Conservation (phyloP, 2,888 invertebrate species). For the Horisme vitalbata region DNA sequence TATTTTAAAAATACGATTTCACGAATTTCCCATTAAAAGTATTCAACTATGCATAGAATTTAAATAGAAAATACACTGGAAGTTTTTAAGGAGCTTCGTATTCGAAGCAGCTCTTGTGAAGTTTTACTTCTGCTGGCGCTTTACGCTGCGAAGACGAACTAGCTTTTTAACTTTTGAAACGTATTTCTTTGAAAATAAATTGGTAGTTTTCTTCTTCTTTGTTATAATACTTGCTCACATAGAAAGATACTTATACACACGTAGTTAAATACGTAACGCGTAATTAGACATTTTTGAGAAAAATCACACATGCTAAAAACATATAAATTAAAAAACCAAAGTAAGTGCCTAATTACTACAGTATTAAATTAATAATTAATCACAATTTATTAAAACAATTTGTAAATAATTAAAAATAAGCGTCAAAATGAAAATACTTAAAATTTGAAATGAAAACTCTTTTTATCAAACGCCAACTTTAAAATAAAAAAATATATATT, state of each 20-base stretch:
- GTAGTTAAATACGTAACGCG: no score
- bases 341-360: no score
- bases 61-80: constrained; percentile 14
- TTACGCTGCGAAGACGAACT: constrained; percentile 9
- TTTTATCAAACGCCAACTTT: neutral
- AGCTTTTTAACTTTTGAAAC: constrained; percentile 6
- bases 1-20: neutral
- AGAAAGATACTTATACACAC: no score
- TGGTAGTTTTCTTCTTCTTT: neutral
- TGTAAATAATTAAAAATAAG: neutral
- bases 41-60: constrained; percentile 7
- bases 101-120: constrained; percentile 18
- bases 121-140: no score
- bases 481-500: constrained; percentile 9
- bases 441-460: neutral
- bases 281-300: no score
- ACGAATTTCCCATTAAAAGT: constrained; percentile 4
- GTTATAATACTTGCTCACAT: no score
- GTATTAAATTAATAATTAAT: no score
- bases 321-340: no score
- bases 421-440: no score
- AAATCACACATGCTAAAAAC: no score
- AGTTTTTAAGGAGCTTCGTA: constrained; percentile 13
- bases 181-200: no score
- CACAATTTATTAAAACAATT: neutral